A percentile compares a stretch with the other conserved stretches of the same genome.
Evolutionary conservation across 2,113 vertebrate genomes (phyloP).

Genomic region (Thymallus thymallus): DNA sequence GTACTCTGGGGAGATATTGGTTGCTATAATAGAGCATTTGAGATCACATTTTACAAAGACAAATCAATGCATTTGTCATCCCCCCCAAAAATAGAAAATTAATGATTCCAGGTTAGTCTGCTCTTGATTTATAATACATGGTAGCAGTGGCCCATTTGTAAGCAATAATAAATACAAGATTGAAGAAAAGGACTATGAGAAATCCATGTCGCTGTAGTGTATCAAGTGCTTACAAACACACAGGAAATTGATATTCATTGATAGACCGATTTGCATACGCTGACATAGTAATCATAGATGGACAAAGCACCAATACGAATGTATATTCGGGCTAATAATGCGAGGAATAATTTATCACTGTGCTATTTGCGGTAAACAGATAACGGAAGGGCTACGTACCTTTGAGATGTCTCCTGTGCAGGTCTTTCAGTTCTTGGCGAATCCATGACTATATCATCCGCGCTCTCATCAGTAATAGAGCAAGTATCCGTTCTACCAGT

Average conservation of each 20-base stretch:
- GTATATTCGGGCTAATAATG: neutral
- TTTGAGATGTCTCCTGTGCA: constrained; percentile 56
- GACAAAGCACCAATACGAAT: constrained; percentile 5
- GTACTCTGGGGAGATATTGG: no score
- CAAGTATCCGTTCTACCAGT: constrained; percentile 61
- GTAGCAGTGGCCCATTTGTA: no score
- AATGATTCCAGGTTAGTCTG: no score
- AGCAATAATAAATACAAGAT: neutral
- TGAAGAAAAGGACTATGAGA: no score
- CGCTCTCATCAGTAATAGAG: constrained; percentile 61
- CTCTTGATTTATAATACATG: no score
- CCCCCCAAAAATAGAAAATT: no score
- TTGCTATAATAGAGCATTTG: no score
- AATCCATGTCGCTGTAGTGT: no score
- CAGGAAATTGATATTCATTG: neutral
- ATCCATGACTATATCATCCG: constrained; percentile 68
- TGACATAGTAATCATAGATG: constrained; percentile 2
- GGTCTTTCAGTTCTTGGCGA: constrained; percentile 57
- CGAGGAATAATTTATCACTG: neutral
- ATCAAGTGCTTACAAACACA: neutral
- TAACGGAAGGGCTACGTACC: constrained; percentile 58
- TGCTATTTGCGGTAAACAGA: neutral
- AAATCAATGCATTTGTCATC: no score
- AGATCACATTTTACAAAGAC: no score
- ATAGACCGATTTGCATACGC: neutral